phyloP scores from a whole-genome alignment of 2,888 invertebrate species.

The Sesia apiformis region DNA sequence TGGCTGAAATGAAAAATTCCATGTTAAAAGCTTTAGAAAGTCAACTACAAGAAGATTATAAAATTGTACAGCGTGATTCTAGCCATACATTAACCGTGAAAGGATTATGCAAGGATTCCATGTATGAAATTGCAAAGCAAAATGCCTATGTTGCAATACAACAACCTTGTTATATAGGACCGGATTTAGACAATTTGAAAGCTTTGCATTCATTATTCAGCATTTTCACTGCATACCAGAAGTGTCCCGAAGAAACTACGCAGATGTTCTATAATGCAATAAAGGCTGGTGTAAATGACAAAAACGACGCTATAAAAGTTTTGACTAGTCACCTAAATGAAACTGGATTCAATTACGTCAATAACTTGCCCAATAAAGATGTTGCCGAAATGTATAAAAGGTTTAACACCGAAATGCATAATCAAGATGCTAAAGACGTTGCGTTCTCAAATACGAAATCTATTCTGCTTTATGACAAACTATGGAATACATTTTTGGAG shows the following conservation, averaged over 20 bases:
- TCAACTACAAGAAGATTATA: slow-evolving; percentile 16
- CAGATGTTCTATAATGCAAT: slow-evolving; percentile 24
- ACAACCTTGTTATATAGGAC: slow-evolving; percentile 13
- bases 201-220: slow-evolving; percentile 22
- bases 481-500: slow-evolving; percentile 23
- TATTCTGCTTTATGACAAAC: slow-evolving; percentile 57
- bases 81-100: slow-evolving; percentile 48
- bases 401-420: slow-evolving; percentile 39
- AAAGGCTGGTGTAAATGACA: slow-evolving; percentile 15
- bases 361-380: slow-evolving; percentile 6
- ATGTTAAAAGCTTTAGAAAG: slow-evolving; percentile 45
- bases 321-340: slow-evolving; percentile 23
- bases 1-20: slow-evolving; percentile 64
- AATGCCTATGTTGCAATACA: slow-evolving; percentile 54
- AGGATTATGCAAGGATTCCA: slow-evolving; percentile 67
- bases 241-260: slow-evolving; percentile 27
- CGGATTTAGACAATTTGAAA: slow-evolving; percentile 8
- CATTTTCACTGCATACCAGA: slow-evolving; percentile 39
- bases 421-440: slow-evolving; percentile 15
- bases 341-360: slow-evolving; percentile 18
- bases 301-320: slow-evolving; percentile 3
- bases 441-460: slow-evolving; percentile 48
- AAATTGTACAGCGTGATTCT: slow-evolving; percentile 7
- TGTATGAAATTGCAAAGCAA: slow-evolving; percentile 69
- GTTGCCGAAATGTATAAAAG: slow-evolving; percentile 25